Conservation (phyloP, 1,140 invertebrate genomes). For the Drosophila mojavensis region DNA sequence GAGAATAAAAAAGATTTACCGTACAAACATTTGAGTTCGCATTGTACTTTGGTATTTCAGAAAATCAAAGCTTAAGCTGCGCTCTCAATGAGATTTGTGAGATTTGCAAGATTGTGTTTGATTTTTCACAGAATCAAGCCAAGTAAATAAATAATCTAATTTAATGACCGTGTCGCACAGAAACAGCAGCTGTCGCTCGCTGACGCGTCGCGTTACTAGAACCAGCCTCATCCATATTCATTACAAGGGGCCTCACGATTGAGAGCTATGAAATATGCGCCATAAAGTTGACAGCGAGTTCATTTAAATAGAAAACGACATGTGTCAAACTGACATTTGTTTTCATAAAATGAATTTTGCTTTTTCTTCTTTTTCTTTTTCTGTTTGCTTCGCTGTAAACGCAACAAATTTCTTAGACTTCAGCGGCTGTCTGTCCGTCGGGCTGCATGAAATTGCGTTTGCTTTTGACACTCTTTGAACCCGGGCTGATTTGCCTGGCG, state of each 20-base stretch:
- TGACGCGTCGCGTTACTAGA: background rate
- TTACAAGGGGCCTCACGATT: slow-evolving; percentile 33
- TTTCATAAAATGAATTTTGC: slow-evolving; percentile 27
- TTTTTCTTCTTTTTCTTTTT: slow-evolving; percentile 41
- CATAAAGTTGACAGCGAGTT: slow-evolving; percentile 60
- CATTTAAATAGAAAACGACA: slow-evolving; percentile 73
- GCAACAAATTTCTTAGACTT: slow-evolving; percentile 59
- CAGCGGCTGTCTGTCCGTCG: slow-evolving; percentile 6
- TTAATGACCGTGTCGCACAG: slow-evolving; percentile 5
- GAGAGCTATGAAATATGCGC: slow-evolving; percentile 52
- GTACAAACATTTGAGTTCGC: too few species aligned
- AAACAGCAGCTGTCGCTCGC: slow-evolving; percentile 15
- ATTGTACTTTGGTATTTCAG: too few species aligned
- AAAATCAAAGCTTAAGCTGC: too few species aligned
- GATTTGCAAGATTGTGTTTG: background rate
- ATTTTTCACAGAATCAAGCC: background rate
- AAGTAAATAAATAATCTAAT: slow-evolving; percentile 15
- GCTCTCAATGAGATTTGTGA: background rate
- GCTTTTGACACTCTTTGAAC: slow-evolving; percentile 62
- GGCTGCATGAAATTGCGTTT: slow-evolving; percentile 34
- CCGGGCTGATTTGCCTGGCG: slow-evolving; percentile 34
- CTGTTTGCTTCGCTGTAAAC: slow-evolving; percentile 22
- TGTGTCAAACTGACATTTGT: slow-evolving; percentile 74
- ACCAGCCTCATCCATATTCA: slow-evolving; percentile 29
- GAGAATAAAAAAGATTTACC: too few species aligned